Conservation (phyloP, 2,797 vertebrate species). For the Malurus leucopterus region DNA sequence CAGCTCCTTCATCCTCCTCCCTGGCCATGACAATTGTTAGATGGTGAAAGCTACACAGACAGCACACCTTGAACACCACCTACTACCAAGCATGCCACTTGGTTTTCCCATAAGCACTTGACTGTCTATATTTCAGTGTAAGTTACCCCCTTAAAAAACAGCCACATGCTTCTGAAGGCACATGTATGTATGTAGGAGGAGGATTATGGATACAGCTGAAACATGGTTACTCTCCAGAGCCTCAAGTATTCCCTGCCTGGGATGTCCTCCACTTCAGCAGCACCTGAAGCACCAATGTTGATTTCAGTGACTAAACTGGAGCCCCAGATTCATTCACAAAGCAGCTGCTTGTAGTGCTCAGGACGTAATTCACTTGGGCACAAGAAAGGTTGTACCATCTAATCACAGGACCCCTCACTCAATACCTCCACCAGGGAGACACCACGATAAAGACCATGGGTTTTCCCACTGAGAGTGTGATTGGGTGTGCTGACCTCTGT, state of each 20-base stretch:
- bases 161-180: background rate
- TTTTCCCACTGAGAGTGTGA: fast-evolving
- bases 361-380: background rate
- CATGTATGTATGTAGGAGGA: background rate
- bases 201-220: background rate
- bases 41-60: background rate
- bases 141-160: background rate
- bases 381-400: background rate
- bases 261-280: background rate
- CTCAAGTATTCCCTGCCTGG: background rate
- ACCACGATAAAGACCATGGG: background rate
- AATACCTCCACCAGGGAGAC: background rate
- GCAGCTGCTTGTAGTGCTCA: background rate
- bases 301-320: background rate
- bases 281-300: background rate
- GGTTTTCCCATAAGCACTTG: background rate
- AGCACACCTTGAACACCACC: background rate
- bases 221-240: background rate
- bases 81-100: background rate
- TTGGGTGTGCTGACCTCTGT: background rate
- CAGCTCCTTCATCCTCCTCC: background rate
- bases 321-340: background rate
- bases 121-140: background rate
- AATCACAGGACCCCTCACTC: background rate
- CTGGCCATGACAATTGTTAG: background rate